These are phyloP conservation scores for Myrmecophaga tridactyla DNA, from an alignment of 2,113 vertebrate genomes.

Conservation along the genomic window DNA sequence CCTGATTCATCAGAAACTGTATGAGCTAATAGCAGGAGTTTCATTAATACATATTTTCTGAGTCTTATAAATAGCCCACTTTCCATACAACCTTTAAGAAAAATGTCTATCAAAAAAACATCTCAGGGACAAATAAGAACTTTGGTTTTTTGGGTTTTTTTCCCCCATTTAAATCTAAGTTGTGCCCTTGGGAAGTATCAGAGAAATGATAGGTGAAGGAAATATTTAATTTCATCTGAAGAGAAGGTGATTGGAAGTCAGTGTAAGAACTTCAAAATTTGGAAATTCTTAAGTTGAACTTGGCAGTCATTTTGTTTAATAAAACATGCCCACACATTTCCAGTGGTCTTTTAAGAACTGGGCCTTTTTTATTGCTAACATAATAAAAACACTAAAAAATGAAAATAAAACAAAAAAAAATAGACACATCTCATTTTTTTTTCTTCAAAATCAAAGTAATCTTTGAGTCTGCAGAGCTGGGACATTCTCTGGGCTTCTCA, in stretches of 20 bases:
- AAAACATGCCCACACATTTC: not conserved
- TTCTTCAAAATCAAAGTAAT: not conserved
- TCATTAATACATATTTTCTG: not conserved
- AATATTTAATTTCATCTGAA: not conserved
- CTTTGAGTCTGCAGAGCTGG: not conserved
- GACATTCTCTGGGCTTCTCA: not conserved
- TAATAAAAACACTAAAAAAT: not conserved
- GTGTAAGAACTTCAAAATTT: constrained; percentile 2
- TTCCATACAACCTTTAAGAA: not conserved
- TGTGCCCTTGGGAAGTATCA: not conserved
- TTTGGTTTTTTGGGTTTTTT: too few species aligned
- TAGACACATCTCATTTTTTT: not conserved
- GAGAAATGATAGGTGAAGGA: not conserved
- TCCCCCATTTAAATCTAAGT: not conserved
- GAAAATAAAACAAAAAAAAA: not conserved
- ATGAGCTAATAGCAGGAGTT: not conserved
- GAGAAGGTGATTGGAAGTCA: not conserved
- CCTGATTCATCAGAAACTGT: not conserved
- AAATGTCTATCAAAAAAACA: not conserved
- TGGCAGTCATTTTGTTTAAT: not conserved
- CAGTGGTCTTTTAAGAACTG: not conserved
- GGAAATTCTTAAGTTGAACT: not conserved
- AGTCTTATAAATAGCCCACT: not conserved
- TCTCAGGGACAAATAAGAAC: not conserved
- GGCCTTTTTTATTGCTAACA: not conserved